Evolutionary conservation across 1,140 invertebrate species (phyloP).

Genomic region (Spodoptera litura): DNA sequence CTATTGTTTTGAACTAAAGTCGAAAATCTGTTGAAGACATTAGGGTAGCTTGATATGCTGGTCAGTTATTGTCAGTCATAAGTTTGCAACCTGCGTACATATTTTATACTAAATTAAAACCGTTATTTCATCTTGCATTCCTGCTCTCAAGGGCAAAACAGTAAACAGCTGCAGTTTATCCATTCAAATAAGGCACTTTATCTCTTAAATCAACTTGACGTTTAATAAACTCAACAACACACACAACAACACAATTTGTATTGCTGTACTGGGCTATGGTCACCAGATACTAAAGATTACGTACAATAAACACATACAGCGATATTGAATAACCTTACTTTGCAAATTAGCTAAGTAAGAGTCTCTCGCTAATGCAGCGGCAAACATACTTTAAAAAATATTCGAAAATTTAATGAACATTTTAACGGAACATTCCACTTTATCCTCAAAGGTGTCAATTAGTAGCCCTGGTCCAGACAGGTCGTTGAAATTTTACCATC

Average conservation of each 20-base stretch:
- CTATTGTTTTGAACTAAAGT: too few relatives aligned
- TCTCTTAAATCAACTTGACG: slow-evolving; percentile 16
- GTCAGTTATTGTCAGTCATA: too few relatives aligned
- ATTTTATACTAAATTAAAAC: too few relatives aligned
- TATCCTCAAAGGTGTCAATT: slow-evolving; percentile 27
- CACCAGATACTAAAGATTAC: neutral
- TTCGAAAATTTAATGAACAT: neutral
- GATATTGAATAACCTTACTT: neutral
- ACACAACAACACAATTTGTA: too few relatives aligned
- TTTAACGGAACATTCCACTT: neutral
- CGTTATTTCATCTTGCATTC: neutral
- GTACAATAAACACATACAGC: too few relatives aligned
- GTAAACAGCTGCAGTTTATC: slow-evolving; percentile 8
- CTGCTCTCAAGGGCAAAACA: neutral
- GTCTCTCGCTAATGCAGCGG: neutral
- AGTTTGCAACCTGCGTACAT: too few relatives aligned
- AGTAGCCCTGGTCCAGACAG: neutral
- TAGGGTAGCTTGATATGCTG: too few relatives aligned
- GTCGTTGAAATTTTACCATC: neutral
- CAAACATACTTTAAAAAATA: neutral
- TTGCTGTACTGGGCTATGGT: neutral
- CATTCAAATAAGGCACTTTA: neutral
- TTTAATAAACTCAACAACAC: slow-evolving; percentile 3
- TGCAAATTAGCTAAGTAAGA: too few relatives aligned
- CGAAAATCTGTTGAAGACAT: too few relatives aligned